Evolutionary conservation across 2,888 invertebrate species (phyloP).

Genomic region (Drosophila subsilvestris): DNA sequence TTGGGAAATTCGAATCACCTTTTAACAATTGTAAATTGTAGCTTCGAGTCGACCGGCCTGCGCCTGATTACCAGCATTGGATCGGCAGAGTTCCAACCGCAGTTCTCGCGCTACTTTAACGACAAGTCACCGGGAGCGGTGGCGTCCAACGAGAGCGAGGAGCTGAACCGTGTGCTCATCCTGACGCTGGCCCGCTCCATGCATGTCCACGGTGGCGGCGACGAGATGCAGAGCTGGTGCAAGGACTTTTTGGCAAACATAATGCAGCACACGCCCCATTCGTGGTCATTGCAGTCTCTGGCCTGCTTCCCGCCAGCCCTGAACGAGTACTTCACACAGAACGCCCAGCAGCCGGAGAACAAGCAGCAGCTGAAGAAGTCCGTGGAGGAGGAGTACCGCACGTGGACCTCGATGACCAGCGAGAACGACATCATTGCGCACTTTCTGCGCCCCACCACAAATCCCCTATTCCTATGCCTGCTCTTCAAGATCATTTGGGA

Average conservation of each 20-base stretch:
- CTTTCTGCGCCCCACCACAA: constrained; percentile 96
- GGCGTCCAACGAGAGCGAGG: constrained; percentile 97
- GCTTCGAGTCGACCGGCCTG: constrained; percentile 94
- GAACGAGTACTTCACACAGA: constrained; percentile 95
- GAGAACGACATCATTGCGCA: constrained; percentile 98
- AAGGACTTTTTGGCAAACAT: constrained; percentile 95
- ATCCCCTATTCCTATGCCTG: constrained; percentile 95
- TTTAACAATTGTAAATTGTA: constrained; percentile 25
- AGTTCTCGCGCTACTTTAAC: constrained; percentile 94
- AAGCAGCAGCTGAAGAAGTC: constrained; percentile 95
- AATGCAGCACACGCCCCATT: constrained; percentile 97
- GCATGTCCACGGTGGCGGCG: constrained; percentile 93
- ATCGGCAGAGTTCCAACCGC: constrained; percentile 97
- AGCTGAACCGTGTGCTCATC: constrained; percentile 96
- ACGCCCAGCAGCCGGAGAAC: constrained; percentile 93
- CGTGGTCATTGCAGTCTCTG: constrained; percentile 96
- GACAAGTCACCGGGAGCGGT: constrained; percentile 91
- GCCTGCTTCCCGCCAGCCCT: constrained; percentile 95
- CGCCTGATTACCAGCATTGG: constrained; percentile 94
- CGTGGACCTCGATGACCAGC: constrained; percentile 98
- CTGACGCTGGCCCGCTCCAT: constrained; percentile 96
- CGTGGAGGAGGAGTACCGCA: constrained; percentile 97
- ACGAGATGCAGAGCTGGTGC: constrained; percentile 89
- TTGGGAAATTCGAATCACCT: not conserved
- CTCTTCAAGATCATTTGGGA: constrained; percentile 98